Evolutionary conservation across 1,140 invertebrate species (phyloP).

Genomic region (Temnothorax longispinosus): DNA sequence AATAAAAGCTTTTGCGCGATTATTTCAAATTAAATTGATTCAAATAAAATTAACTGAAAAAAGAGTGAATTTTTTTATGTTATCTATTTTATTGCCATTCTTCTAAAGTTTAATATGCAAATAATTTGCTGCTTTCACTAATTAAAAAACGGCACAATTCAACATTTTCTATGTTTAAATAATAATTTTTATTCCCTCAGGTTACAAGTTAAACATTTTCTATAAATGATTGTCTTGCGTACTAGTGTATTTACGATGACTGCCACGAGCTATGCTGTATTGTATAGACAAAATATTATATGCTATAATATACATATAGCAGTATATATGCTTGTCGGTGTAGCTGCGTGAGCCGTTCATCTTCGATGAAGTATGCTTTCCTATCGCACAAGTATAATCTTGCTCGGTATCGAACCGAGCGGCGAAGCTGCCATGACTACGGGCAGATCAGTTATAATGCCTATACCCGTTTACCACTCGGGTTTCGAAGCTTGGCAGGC

Average conservation of each 20-base stretch:
- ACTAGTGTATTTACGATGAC: neutral
- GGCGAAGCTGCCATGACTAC: conserved; percentile 4
- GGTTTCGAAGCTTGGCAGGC: conserved; percentile 17
- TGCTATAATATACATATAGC: neutral
- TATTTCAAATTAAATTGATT: conserved; percentile 40
- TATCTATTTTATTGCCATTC: neutral
- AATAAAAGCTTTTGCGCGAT: conserved; percentile 2
- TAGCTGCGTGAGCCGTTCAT: conserved; percentile 1
- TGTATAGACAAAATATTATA: neutral
- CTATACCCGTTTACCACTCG: neutral
- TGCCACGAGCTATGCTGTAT: neutral
- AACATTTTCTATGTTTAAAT: neutral
- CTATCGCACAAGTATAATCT: conserved; percentile 5
- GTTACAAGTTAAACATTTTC: neutral
- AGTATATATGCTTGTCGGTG: no score
- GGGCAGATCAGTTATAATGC: conserved; percentile 47
- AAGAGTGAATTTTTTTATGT: neutral
- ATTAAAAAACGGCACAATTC: neutral
- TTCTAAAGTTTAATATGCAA: neutral
- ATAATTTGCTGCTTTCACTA: neutral
- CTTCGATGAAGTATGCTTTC: conserved; percentile 20
- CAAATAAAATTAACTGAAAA: conserved; percentile 21
- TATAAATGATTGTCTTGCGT: neutral
- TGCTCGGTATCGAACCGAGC: conserved; percentile 7
- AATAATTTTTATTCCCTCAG: neutral